Evolutionary conservation across 2,888 invertebrate genomes (phyloP).

Genomic region (Drosophila niveifrons): DNA sequence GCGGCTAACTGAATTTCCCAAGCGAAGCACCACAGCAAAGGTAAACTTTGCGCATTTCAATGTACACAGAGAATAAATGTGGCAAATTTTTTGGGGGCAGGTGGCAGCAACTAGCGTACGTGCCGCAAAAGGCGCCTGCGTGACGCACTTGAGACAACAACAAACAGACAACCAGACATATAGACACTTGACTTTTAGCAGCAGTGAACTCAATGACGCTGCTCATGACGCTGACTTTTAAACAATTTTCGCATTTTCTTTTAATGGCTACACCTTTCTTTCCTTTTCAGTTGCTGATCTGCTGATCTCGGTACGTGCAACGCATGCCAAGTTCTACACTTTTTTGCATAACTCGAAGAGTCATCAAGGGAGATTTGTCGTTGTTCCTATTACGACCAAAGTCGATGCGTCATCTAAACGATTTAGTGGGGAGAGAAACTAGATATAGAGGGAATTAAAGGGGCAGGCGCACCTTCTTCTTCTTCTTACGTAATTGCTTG

Average conservation of each 20-base stretch:
- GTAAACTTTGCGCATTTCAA: constrained; percentile 62
- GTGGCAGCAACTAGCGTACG: no score
- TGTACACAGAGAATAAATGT: background rate
- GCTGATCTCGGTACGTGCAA: constrained; percentile 37
- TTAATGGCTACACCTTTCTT: constrained; percentile 11
- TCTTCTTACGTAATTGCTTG: constrained; percentile 33
- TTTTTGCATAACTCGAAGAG: background rate
- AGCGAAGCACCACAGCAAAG: constrained; percentile 48
- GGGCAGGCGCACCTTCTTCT: background rate
- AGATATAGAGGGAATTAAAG: background rate
- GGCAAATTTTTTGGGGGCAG: constrained; percentile 3
- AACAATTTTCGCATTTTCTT: constrained; percentile 42
- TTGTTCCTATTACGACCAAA: constrained; percentile 16
- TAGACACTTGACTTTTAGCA: background rate
- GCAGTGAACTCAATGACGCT: background rate
- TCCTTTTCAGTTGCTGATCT: constrained; percentile 3
- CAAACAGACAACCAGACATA: background rate
- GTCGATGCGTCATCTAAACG: constrained; percentile 47
- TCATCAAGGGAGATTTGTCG: constrained; percentile 46
- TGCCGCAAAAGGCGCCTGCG: constrained; percentile 28
- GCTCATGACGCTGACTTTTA: constrained; percentile 28
- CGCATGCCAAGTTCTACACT: constrained; percentile 37
- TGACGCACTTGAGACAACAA: constrained; percentile 52
- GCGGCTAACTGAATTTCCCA: constrained; percentile 69
- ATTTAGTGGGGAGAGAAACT: background rate